These are phyloP conservation scores for Corydoras sp. DNA, from an alignment of 2,113 vertebrate genomes.

Conservation along the genomic window DNA sequence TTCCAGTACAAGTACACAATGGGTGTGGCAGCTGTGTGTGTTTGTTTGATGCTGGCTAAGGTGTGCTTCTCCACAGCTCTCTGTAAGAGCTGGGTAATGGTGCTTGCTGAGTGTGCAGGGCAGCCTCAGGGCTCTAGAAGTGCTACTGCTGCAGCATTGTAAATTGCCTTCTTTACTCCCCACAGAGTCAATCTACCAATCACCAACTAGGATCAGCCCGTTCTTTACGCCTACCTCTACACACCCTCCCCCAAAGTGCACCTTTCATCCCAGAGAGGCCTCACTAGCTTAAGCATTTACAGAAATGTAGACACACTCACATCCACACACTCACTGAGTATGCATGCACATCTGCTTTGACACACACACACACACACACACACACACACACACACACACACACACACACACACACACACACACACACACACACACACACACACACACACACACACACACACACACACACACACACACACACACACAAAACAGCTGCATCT, in stretches of 20 bases:
- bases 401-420: too few relatives aligned
- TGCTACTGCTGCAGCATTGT: conserved; percentile 41
- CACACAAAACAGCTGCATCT: conserved; percentile 57
- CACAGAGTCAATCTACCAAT: conserved; percentile 46
- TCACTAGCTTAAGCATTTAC: conserved; percentile 20
- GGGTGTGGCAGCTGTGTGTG: background rate
- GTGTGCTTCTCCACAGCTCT: conserved; percentile 36
- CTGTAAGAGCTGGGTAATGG: conserved; percentile 48
- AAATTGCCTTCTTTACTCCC: conserved; percentile 38
- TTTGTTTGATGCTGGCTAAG: background rate
- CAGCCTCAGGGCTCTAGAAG: conserved; percentile 46
- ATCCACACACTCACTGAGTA: too few relatives aligned
- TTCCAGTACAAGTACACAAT: too few relatives aligned
- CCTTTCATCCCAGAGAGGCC: conserved; percentile 18
- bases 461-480: background rate
- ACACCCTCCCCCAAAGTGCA: conserved; percentile 30
- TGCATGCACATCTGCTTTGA: too few relatives aligned
- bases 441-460: too few relatives aligned
- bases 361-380: background rate
- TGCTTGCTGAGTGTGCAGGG: conserved; percentile 61
- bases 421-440: too few relatives aligned
- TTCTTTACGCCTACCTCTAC: conserved; percentile 47
- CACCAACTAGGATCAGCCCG: conserved; percentile 41
- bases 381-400: conserved; percentile 36
- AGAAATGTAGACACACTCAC: background rate